Evolutionary conservation across 2,888 invertebrate genomes (phyloP).

Genomic region (Nebria salina): DNA sequence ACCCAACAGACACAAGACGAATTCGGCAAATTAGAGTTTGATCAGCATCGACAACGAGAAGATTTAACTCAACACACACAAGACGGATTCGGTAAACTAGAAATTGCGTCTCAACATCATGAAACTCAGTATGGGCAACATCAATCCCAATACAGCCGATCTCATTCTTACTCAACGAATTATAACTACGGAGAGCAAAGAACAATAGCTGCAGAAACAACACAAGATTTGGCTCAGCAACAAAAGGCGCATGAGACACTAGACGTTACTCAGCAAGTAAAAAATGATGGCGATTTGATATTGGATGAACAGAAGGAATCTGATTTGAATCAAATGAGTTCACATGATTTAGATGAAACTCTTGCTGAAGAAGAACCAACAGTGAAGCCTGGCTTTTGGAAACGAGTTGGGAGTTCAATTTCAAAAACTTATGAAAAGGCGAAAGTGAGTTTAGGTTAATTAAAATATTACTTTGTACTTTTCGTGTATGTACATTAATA

Average conservation of each 20-base stretch:
- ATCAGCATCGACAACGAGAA: conserved; percentile 53
- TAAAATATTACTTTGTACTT: too few species aligned
- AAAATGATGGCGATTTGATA: conserved; percentile 25
- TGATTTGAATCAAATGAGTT: conserved; percentile 46
- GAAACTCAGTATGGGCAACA: conserved; percentile 8
- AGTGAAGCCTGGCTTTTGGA: conserved; percentile 68
- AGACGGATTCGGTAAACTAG: conserved; percentile 41
- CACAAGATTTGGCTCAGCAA: conserved; percentile 39
- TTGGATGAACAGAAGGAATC: conserved; percentile 47
- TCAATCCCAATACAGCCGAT: background rate
- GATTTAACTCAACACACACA: conserved; percentile 55
- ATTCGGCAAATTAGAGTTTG: conserved; percentile 24
- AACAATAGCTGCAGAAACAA: conserved; percentile 23
- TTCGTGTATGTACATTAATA: too few species aligned
- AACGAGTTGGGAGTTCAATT: conserved; percentile 65
- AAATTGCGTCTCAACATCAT: conserved; percentile 17
- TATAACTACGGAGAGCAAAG: background rate
- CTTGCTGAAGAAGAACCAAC: conserved; percentile 51
- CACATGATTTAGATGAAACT: conserved; percentile 46
- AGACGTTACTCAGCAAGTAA: conserved; percentile 48
- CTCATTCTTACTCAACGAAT: conserved; percentile 10
- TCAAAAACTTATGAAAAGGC: conserved; percentile 65
- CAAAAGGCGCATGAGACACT: conserved; percentile 48
- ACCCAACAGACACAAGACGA: conserved; percentile 37
- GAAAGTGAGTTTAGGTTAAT: conserved; percentile 53